Percentiles rank a stretch among this genome's conserved stretches.
These are phyloP conservation scores for Himalopsyche anomala DNA, from an alignment of 2,888 invertebrate genomes.

Conservation along the genomic window DNA sequence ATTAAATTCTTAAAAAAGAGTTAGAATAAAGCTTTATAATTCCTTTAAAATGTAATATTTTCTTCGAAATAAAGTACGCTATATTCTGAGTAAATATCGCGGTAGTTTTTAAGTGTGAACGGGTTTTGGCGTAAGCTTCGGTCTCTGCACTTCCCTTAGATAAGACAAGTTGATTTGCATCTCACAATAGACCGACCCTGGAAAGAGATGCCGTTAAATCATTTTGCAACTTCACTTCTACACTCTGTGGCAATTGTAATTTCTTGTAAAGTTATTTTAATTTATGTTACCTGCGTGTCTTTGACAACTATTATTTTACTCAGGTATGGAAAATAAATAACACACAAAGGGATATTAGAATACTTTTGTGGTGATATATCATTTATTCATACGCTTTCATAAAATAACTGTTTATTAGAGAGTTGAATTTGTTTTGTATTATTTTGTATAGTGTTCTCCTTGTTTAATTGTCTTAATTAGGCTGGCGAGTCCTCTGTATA, in stretches of 20 bases:
- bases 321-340: slow-evolving; percentile 22
- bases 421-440: neutral
- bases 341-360: neutral
- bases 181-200: neutral
- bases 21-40: too few species aligned
- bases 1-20: too few species aligned
- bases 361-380: neutral
- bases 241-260: slow-evolving; percentile 31
- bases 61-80: too few species aligned
- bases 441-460: too few species aligned
- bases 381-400: neutral
- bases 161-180: slow-evolving; percentile 33
- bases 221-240: slow-evolving; percentile 13
- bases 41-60: too few species aligned
- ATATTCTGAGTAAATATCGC: too few species aligned
- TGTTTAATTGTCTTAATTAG: too few species aligned
- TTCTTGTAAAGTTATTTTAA: slow-evolving; percentile 37
- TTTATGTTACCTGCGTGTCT: neutral
- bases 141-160: neutral
- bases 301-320: slow-evolving; percentile 12
- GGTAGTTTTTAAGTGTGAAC: too few species aligned
- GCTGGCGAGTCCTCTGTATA: too few species aligned
- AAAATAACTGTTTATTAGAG: neutral
- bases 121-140: too few species aligned
- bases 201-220: slow-evolving; percentile 15